These are phyloP conservation scores for Meliscaeva auricollis DNA, from an alignment of 2,888 invertebrate species.

Conservation along the genomic window DNA sequence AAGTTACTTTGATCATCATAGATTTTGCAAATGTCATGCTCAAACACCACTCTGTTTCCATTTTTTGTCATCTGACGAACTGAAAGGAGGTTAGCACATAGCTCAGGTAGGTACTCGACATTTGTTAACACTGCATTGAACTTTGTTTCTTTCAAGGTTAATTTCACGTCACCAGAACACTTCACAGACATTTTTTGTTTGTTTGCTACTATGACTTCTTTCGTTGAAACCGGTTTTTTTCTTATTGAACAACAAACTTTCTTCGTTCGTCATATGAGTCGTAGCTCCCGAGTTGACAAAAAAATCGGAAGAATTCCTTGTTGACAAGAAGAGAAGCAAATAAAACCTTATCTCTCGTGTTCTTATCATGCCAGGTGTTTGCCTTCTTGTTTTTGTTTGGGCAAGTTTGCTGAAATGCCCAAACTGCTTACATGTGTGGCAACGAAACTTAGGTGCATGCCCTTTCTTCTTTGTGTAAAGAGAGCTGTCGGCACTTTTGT, in stretches of 20 bases:
- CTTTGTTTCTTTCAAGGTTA: constrained; percentile 15
- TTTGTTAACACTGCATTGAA: constrained; percentile 44
- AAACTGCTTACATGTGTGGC: no score
- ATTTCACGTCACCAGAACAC: constrained; percentile 50
- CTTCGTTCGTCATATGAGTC: constrained; percentile 53
- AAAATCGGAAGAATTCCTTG: constrained; percentile 51
- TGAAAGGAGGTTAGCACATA: constrained; percentile 62
- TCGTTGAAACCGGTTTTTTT: constrained; percentile 21
- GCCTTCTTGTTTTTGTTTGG: constrained; percentile 26
- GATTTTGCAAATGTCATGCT: constrained; percentile 67
- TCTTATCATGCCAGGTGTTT: constrained; percentile 13
- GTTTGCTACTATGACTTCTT: constrained; percentile 58
- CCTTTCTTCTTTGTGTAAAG: not conserved
- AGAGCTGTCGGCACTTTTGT: not conserved
- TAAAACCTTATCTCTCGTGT: constrained; percentile 33
- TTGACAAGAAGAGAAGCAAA: constrained; percentile 56
- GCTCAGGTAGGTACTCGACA: constrained; percentile 52
- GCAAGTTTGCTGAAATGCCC: no score
- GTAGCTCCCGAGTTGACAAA: constrained; percentile 60
- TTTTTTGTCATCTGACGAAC: constrained; percentile 68
- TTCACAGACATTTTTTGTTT: constrained; percentile 52
- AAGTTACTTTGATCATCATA: constrained; percentile 46
- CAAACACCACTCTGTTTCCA: constrained; percentile 74
- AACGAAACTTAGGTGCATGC: no score
- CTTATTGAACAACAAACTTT: constrained; percentile 25